Base-by-base conservation (phyloP, 2,797 vertebrate genomes). In the Mycteria americana region DNA sequence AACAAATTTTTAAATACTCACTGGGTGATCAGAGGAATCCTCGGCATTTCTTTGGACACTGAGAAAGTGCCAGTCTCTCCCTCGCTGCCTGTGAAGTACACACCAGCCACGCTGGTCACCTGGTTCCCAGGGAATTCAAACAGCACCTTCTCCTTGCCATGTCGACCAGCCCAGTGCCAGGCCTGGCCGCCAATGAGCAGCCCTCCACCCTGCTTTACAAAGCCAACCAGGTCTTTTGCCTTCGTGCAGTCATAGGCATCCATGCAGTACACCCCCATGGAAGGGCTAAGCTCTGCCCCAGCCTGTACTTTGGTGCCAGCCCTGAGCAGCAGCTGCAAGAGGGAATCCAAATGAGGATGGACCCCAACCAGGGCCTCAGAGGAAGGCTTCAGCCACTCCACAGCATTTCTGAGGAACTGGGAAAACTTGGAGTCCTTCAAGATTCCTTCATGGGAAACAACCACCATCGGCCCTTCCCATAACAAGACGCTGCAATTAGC, bases 401-500 rank as follows among this genome's bases (percentile, higher is more conserved):
- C 53, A 31, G 30, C 53, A 33, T 54, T 56, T 31, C 30, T 33
- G 30, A 56, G 53, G 30, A 56, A 56, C 53, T 21, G 30, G 18
- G 53, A 56, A 33, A 56, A 33, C 53, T 33, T 56, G 30, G 53
- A 56, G 53, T 56, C 18, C 30, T 56, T 56, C 53, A 56, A 56
- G 53, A 33, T 54, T 72, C 11, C 69, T 16, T 54, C 69, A 72
- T 72, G 37, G 51, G 28, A 54, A 72, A 54, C 37, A 72, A 72
- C 30, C 69, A 33, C 22, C 51, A 41, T 39, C 4, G 12, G 23
- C 51, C 51, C 30, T 56, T 73, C 31, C 39, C 70, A 43, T 45
- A 74, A 98, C 98, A 14, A 99, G 97, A 99, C 8, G 98, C 99
- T 3, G 99, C 99, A 63, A 99, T 98, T 57, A 98, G 95, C 10